Conservation (phyloP, 2,797 vertebrate genomes). For the Masticophis lateralis region DNA sequence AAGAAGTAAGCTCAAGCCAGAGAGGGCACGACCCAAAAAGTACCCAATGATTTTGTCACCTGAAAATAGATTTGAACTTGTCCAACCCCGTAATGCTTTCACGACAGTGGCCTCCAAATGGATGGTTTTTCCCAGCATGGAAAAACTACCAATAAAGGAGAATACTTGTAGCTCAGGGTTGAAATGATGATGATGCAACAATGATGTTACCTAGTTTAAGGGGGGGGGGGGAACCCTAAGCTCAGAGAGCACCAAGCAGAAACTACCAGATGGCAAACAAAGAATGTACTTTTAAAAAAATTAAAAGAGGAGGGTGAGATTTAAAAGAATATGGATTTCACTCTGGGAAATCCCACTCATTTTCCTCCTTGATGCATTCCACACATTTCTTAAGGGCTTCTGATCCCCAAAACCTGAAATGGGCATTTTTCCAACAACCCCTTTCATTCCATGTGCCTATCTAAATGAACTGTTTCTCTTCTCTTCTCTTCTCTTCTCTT, state of each 20-base stretch:
- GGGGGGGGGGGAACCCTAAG: too few species aligned
- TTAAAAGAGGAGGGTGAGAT: not conserved
- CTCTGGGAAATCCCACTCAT: not conserved
- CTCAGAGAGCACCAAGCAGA: not conserved
- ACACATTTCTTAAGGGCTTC: not conserved
- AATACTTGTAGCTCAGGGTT: not conserved
- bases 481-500: not conserved
- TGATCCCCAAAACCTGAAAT: not conserved
- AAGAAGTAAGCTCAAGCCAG: not conserved
- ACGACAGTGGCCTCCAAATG: not conserved
- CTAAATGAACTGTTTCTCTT: not conserved
- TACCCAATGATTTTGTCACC: not conserved
- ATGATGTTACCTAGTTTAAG: not conserved
- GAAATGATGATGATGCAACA: not conserved
- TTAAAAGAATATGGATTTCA: not conserved
- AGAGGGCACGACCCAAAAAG: not conserved
- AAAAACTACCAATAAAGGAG: not conserved
- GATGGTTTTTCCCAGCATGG: not conserved
- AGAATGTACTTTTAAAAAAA: not conserved
- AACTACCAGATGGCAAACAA: not conserved
- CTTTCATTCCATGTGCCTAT: conserved; percentile 11
- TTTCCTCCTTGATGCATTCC: not conserved
- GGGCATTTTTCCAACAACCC: not conserved
- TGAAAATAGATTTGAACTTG: not conserved
- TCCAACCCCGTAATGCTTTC: not conserved